These are phyloP conservation scores for Zaprionus lineosus DNA, from an alignment of 2,888 invertebrate species.

Conservation along the genomic window DNA sequence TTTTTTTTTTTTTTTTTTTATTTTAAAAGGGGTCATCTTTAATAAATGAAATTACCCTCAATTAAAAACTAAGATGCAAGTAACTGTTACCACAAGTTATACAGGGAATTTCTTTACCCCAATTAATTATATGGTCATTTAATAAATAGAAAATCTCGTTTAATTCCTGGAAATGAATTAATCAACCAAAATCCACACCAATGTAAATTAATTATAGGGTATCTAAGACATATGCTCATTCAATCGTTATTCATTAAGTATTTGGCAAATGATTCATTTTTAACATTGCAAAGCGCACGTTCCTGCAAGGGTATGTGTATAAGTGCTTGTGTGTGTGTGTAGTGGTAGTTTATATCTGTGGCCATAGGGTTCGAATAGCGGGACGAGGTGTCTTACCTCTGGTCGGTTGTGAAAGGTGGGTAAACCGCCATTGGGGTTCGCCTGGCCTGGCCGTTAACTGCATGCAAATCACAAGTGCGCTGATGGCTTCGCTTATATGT, in stretches of 20 bases:
- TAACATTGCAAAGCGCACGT: conserved; percentile 63
- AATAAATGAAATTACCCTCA: too few species aligned
- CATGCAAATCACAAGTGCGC: conserved; percentile 55
- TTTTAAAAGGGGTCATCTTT: too few species aligned
- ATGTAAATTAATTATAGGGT: conserved; percentile 14
- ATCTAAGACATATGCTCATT: conserved; percentile 4
- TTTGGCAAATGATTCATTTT: conserved; percentile 65
- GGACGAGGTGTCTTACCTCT: background rate
- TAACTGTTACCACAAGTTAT: too few species aligned
- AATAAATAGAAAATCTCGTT: too few species aligned
- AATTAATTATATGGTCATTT: too few species aligned
- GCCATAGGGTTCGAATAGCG: background rate
- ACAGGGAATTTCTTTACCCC: too few species aligned
- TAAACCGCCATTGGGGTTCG: conserved; percentile 36
- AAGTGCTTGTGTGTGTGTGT: background rate
- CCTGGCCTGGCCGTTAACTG: conserved; percentile 40
- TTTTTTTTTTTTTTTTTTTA: too few species aligned
- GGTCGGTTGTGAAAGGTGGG: conserved; percentile 27
- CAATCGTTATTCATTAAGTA: conserved; percentile 60
- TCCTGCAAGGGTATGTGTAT: conserved; percentile 26
- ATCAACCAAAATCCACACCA: too few species aligned
- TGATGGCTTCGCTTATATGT: too few species aligned
- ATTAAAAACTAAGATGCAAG: too few species aligned
- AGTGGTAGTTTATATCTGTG: background rate
- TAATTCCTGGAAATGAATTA: too few species aligned